These are phyloP conservation scores for Ecdyonurus torrentis DNA, from an alignment of 2,888 invertebrate genomes.

Conservation along the genomic window DNA sequence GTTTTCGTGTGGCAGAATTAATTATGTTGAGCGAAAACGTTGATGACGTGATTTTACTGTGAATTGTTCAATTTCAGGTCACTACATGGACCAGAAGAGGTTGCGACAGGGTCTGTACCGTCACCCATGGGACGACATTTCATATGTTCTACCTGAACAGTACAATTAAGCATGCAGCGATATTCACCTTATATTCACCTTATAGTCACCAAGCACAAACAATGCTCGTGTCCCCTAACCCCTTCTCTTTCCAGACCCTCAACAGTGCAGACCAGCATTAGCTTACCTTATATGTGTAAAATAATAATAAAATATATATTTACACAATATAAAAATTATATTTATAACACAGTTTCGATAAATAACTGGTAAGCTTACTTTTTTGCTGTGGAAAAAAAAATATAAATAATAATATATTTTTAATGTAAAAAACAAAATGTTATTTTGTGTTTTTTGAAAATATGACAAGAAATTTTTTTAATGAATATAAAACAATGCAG, in stretches of 20 bases:
- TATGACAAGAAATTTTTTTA: no score
- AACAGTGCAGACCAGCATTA: neutral
- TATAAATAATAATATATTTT: no score
- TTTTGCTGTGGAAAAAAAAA: neutral
- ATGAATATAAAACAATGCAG: neutral
- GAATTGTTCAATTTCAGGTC: conserved; percentile 38
- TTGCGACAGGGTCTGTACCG: conserved; percentile 97
- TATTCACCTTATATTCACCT: neutral
- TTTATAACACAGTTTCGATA: neutral
- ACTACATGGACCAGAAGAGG: conserved; percentile 96
- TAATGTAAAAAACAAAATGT: no score
- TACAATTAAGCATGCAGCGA: conserved; percentile 27
- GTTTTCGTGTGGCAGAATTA: no score
- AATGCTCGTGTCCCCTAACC: no score
- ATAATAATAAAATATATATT: no score
- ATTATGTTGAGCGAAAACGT: no score
- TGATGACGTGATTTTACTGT: neutral
- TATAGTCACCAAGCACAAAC: neutral
- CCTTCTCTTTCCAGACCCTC: no score
- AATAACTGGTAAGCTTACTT: neutral
- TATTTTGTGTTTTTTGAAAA: no score
- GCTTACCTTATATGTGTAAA: no score
- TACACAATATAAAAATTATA: neutral
- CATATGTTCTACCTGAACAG: conserved; percentile 65
- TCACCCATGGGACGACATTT: conserved; percentile 99